Evolutionary conservation across 2,888 invertebrate species (phyloP).

Genomic region (Polyommatus iphigenia): DNA sequence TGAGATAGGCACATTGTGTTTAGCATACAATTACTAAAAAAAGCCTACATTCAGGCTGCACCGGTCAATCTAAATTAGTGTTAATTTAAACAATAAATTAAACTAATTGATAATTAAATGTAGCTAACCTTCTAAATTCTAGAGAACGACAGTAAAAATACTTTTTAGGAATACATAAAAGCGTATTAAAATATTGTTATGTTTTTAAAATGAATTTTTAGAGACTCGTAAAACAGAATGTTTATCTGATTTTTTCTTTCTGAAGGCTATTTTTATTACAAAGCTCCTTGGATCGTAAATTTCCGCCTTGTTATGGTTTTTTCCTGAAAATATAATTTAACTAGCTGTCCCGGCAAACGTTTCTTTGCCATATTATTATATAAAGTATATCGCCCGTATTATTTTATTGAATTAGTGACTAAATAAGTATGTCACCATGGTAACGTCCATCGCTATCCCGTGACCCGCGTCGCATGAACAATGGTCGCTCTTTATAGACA

Average conservation of each 20-base stretch:
- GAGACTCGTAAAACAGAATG: background rate
- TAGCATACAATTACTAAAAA: background rate
- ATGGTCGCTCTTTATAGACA: too few relatives aligned
- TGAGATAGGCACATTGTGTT: background rate
- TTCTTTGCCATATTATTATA: too few relatives aligned
- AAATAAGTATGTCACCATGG: too few relatives aligned
- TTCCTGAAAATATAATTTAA: background rate
- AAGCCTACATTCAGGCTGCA: background rate
- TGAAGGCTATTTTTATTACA: background rate
- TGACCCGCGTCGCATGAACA: too few relatives aligned
- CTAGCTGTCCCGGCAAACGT: too few relatives aligned
- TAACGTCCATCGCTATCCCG: too few relatives aligned
- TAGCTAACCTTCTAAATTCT: constrained; percentile 3
- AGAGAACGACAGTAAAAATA: background rate
- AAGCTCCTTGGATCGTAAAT: background rate
- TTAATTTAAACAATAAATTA: background rate
- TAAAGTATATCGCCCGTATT: too few relatives aligned
- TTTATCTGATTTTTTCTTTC: background rate
- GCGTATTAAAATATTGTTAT: constrained; percentile 10
- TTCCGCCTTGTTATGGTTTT: background rate
- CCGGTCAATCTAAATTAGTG: constrained; percentile 1
- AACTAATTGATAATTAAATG: constrained; percentile 9
- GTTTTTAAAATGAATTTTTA: constrained; percentile 14
- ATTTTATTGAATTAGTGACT: too few relatives aligned
- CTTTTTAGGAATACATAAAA: constrained; percentile 22